Percentiles rank a stretch among this genome's conserved stretches.
phyloP scores from a whole-genome alignment of 2,888 invertebrate genomes.

The Chrysolina americana region DNA sequence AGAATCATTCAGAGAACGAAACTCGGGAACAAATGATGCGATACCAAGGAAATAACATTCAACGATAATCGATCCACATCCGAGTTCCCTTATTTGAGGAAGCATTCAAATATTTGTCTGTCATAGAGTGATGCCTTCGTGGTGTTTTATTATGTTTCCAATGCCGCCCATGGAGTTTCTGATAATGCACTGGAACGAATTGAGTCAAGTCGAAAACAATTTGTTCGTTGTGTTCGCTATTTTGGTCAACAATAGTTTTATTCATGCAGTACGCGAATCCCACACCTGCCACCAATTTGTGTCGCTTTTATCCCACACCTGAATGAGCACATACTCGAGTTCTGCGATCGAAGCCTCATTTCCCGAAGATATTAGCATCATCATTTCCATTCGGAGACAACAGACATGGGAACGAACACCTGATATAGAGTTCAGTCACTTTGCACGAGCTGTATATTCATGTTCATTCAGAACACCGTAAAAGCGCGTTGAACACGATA shows the following conservation, averaged over 20 bases:
- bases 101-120: no score
- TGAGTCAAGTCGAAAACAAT: background rate
- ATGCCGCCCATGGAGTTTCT: background rate
- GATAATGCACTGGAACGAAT: background rate
- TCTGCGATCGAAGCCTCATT: background rate
- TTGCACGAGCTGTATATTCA: background rate
- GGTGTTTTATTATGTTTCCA: background rate
- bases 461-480: background rate
- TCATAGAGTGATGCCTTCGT: background rate
- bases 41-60: no score
- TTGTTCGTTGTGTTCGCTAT: background rate
- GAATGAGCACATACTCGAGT: background rate
- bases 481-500: background rate
- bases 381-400: background rate
- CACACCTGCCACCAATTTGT: constrained; percentile 4
- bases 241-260: background rate
- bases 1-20: no score
- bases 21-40: no score
- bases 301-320: background rate
- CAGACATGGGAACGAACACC: background rate
- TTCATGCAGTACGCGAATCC: background rate
- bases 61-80: background rate
- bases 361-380: background rate
- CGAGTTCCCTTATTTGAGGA: background rate
- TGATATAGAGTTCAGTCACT: background rate